Evolutionary conservation across 1,140 invertebrate genomes (phyloP).

Genomic region (Oppia nitens): DNA sequence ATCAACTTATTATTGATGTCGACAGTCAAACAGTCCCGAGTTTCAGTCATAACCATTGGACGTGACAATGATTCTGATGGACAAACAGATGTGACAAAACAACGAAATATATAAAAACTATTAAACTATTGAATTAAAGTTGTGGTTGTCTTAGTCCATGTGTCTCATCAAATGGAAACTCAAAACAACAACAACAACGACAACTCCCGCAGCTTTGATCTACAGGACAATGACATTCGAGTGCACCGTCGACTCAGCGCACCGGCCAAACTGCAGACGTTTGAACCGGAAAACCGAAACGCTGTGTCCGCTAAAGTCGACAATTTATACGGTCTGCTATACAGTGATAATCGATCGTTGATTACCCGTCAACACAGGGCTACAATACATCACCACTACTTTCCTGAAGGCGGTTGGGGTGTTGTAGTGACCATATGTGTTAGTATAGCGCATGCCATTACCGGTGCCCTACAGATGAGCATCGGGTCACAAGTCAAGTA

Average conservation of each 20-base stretch:
- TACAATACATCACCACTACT: conserved; percentile 42
- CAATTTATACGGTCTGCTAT: not conserved
- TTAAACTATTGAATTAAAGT: too few relatives aligned
- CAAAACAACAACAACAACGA: not conserved
- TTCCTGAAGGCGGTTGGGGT: conserved; percentile 51
- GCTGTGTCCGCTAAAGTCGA: not conserved
- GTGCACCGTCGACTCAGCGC: not conserved
- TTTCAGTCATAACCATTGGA: too few relatives aligned
- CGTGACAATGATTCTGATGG: too few relatives aligned
- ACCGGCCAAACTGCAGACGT: not conserved
- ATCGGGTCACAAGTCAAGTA: not conserved
- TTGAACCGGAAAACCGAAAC: not conserved
- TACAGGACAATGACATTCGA: not conserved
- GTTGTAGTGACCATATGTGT: conserved; percentile 74
- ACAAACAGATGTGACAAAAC: too few relatives aligned
- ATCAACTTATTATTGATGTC: too few relatives aligned
- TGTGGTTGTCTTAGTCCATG: too few relatives aligned
- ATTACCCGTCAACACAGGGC: not conserved
- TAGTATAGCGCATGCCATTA: conserved; percentile 64
- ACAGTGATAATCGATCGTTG: not conserved
- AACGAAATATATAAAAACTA: too few relatives aligned
- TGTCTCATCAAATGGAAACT: too few relatives aligned
- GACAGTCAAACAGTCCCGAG: too few relatives aligned
- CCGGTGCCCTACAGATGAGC: conserved; percentile 43
- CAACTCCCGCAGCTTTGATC: not conserved